Evolutionary conservation across 2,888 invertebrate genomes (phyloP), one percentile per base, ranked within the genome.

Genomic region (Polymixis lichenea): DNA sequence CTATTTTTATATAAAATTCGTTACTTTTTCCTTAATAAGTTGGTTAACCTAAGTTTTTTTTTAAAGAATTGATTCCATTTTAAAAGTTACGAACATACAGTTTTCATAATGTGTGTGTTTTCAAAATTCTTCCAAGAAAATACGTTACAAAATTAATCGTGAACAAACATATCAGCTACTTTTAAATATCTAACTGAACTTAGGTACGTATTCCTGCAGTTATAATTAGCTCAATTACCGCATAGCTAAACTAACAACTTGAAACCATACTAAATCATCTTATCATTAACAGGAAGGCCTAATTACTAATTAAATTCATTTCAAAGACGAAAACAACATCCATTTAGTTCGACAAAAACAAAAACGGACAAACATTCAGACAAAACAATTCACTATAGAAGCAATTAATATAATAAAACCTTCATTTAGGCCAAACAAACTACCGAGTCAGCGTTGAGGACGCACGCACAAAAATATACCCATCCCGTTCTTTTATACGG

Each of bases 321-420:
- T 58, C 32, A 32, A 66, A 66, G 25, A 66, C 81, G 49, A 56
- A 67, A 77, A 77, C 67, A 60, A 75, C 72, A 68, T 38, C 72
- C 55, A 83, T 49, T 75, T 66, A 74, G 58, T 80, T 76, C 64
- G 72, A 78, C 15, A 75, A 75, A 85, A 88, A 84, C 85, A 87
- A 72, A 75, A 75, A 61, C 53, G 62, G 58, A 88, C 72, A 87
- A 89, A 88, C 83, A 83, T 73, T 80, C 78, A 75, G 89, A 87
- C 82, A 86, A 89, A 91, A 92, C 90, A 91, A 88, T 89, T 89
- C 88, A 86, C 89, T 89, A 89, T 90, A 91, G 89, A 87, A 89
- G 90, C 92, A 94, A 94, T 94, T 91, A 92, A 90, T 93, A 92
- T 92, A 93, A 93, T 94, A 94, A 93, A 94, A 93, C 92, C 94